Base-by-base conservation (phyloP, 2,888 invertebrate genomes). In the Ochropacha duplaris region DNA sequence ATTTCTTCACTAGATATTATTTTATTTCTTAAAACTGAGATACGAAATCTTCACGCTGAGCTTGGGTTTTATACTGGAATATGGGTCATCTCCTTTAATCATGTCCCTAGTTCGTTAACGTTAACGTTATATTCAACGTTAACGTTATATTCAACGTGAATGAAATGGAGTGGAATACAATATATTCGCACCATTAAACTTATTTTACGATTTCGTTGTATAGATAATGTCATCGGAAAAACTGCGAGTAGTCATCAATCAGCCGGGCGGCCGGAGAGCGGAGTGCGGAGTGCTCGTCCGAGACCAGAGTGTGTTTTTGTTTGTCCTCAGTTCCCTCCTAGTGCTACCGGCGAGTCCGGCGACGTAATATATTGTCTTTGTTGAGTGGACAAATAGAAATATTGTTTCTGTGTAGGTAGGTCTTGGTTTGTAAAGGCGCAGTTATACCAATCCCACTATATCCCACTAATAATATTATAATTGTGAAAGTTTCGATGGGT, bases 171-270 rank as follows among this genome's bases (percentile, higher is more conserved):
- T 65, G 66, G 66, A 74, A 79, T 52, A 76, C 76, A 73, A 64
- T 67, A 66, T 61, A 69, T 66, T 68, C 68, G 67, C 64, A 56
- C 69, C 71, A 72, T 74, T 75, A 69, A 72, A 74, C 71, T 71
- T 71, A 64, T 63, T 73, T 70, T 62, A 69, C 69, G 69, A 71
- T 75, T 80, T 72, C 68, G 70, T 75, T 71, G 71, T 61, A 61
- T 68, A 73, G 76, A 81, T 81, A 81, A 78, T 70, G 75, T 74
- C 74, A 76, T 73, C 71, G 68, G 44, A 72, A 80, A 80, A 76
- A 76, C 64, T 64, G 61, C 65, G 74, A 68, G 65, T 61, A 67
- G 71, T 72, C 80, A 83, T 83, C 81, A 79, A 83, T 83, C 83
- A 82, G 73, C 56, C 64, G 44, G 44, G 11, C 36, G n/a, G n/a